phyloP scores from a whole-genome alignment of 1,140 invertebrate genomes.

The Proctacanthus coquilletti region DNA sequence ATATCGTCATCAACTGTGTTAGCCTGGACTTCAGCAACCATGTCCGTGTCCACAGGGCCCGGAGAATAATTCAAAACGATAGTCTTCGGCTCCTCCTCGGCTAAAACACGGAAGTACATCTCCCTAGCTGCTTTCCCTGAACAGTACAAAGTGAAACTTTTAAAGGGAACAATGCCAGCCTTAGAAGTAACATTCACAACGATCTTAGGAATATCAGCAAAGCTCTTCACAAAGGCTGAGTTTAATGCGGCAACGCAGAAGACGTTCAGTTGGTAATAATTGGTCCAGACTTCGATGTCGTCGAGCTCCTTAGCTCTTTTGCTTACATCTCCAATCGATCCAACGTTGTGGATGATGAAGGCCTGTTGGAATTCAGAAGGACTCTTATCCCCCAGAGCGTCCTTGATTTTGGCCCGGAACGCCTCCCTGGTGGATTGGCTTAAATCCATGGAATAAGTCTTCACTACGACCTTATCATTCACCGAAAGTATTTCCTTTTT shows the following conservation, averaged over 20 bases:
- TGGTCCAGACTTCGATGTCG: constrained; percentile 40
- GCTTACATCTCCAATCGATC: constrained; percentile 60
- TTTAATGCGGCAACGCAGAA: constrained; percentile 65
- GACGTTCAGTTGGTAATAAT: constrained; percentile 66
- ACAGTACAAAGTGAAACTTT: constrained; percentile 65
- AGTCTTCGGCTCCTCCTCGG: constrained; percentile 54
- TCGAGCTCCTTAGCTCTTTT: constrained; percentile 42
- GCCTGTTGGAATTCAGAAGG: constrained; percentile 48
- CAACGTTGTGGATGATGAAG: constrained; percentile 82
- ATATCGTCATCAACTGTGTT: constrained; percentile 41
- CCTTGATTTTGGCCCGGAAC: no score
- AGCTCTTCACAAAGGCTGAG: constrained; percentile 48
- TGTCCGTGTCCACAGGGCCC: constrained; percentile 82
- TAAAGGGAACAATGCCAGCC: constrained; percentile 57
- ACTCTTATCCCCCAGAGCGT: no score
- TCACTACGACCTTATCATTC: constrained; percentile 31
- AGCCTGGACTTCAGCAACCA: constrained; percentile 53
- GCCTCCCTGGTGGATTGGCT: no score
- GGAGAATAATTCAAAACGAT: constrained; percentile 84
- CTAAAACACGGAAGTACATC: constrained; percentile 78
- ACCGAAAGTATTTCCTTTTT: constrained; percentile 35
- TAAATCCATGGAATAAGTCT: constrained; percentile 42
- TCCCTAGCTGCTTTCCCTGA: constrained; percentile 81
- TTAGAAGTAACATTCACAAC: constrained; percentile 84
- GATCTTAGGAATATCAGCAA: constrained; percentile 31